Evolutionary conservation across 2,113 vertebrate genomes (phyloP).

Genomic region (Syrmaticus mikado): DNA sequence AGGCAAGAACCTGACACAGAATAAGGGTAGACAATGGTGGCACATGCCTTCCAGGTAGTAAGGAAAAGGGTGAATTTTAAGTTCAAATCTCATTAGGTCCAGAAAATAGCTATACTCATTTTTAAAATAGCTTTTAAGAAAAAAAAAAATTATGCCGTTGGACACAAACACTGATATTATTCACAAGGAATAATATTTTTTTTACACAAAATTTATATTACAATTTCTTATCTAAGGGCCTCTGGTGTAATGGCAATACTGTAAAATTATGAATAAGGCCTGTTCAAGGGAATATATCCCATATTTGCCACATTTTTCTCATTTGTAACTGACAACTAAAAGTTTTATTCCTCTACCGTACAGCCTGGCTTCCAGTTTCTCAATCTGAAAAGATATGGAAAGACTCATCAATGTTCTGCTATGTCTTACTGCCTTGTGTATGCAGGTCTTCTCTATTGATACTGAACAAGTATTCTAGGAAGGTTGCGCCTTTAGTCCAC

Average conservation of each 20-base stretch:
- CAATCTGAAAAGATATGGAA: not conserved
- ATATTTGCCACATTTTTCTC: not conserved
- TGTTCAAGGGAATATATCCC: not conserved
- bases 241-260: not conserved
- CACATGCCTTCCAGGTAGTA: not conserved
- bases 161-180: not conserved
- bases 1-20: not conserved
- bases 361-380: not conserved
- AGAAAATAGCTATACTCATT: not conserved
- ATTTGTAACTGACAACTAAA: not conserved
- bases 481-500: not conserved
- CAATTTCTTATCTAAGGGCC: not conserved
- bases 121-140: not conserved
- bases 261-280: not conserved
- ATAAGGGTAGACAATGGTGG: not conserved
- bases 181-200: not conserved
- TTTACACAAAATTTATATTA: not conserved
- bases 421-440: not conserved
- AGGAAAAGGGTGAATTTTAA: not conserved
- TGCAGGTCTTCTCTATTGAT: not conserved
- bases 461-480: not conserved
- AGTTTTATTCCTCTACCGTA: not conserved
- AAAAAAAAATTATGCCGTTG: not conserved
- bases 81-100: not conserved
- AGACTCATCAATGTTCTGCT: not conserved